Evolutionary conservation across 2,113 vertebrate species (phyloP).

Genomic region (Eublepharis macularius): DNA sequence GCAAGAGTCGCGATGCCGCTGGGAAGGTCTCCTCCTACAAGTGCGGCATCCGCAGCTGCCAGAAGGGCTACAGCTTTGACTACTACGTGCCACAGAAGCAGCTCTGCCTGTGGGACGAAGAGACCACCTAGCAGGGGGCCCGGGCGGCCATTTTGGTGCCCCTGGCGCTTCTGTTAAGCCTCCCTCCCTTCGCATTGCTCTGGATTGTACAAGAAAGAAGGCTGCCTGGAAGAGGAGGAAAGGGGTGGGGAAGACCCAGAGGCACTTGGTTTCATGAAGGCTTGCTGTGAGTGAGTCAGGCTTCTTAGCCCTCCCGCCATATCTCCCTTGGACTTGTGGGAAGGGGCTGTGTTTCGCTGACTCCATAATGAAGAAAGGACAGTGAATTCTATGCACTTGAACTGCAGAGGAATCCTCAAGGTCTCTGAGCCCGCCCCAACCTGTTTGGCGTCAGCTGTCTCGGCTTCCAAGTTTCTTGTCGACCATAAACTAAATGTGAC

Average conservation of each 20-base stretch:
- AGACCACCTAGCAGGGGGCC: constrained; percentile 77
- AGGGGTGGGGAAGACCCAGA: neutral
- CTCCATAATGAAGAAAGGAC: neutral
- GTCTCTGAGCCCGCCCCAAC: rapidly evolving
- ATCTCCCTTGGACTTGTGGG: constrained; percentile 30
- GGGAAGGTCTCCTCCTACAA: constrained; percentile 89
- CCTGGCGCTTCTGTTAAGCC: too few relatives aligned
- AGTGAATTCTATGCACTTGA: neutral
- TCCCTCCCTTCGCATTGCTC: neutral
- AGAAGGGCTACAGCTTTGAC: constrained; percentile 90
- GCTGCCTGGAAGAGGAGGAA: neutral
- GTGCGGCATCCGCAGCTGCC: constrained; percentile 97
- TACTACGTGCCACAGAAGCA: constrained; percentile 90
- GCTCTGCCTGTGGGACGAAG: constrained; percentile 95
- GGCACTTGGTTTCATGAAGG: constrained; percentile 14
- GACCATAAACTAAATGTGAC: constrained; percentile 22
- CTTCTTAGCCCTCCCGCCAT: neutral
- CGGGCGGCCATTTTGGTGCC: rapidly evolving
- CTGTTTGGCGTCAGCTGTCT: neutral
- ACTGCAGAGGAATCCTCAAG: neutral
- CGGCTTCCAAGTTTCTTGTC: neutral
- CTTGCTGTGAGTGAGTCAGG: constrained; percentile 43
- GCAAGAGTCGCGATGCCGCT: constrained; percentile 81
- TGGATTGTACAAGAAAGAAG: constrained; percentile 9
- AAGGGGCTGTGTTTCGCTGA: neutral